phyloP scores from a whole-genome alignment of 2,888 invertebrate genomes.

The Meandrusa payeni region DNA sequence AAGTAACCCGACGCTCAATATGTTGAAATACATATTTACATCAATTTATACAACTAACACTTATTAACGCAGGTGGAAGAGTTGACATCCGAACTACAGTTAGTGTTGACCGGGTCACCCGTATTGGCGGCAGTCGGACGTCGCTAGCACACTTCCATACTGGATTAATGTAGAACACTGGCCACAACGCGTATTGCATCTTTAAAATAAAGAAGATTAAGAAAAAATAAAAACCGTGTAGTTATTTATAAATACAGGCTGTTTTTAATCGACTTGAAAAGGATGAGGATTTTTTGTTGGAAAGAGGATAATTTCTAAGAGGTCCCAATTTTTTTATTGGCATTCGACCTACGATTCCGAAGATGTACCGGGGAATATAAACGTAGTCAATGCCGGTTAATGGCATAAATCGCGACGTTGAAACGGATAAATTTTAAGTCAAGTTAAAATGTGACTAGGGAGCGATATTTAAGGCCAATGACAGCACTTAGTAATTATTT shows the following conservation, averaged over 20 bases:
- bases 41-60: constrained; percentile 69
- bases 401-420: no score
- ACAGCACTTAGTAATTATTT: background rate
- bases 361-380: no score
- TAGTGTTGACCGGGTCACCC: constrained; percentile 72
- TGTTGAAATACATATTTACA: constrained; percentile 49
- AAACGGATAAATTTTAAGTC: no score
- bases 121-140: constrained; percentile 50
- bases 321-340: no score
- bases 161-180: constrained; percentile 40
- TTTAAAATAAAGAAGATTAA: constrained; percentile 24
- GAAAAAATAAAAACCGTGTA: no score
- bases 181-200: constrained; percentile 26
- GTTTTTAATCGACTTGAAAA: no score
- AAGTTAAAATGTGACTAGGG: no score
- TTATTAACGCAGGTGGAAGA: constrained; percentile 56
- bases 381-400: no score
- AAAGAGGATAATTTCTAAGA: no score
- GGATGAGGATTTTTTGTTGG: no score
- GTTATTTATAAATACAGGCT: no score
- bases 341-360: no score
- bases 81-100: constrained; percentile 69
- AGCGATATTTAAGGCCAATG: background rate
- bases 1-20: constrained; percentile 54
- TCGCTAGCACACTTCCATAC: constrained; percentile 56